A percentile compares a stretch with the other conserved stretches of the same genome.
phyloP scores from a whole-genome alignment of 1,140 invertebrate species.

The Pseudomyrmex gracilis region DNA sequence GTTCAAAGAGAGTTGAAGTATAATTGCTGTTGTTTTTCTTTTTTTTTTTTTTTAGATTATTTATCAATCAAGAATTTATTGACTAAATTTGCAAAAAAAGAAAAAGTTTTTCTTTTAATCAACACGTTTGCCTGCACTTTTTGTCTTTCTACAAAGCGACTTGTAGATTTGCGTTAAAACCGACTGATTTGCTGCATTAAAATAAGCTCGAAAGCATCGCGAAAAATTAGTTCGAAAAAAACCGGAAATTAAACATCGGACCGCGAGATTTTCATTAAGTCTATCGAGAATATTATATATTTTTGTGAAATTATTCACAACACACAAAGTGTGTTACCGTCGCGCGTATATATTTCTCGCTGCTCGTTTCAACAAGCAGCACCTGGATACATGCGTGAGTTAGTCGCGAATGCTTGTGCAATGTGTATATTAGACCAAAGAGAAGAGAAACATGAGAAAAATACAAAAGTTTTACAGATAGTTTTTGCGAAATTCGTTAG shows the following conservation, averaged over 20 bases:
- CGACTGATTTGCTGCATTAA: background rate
- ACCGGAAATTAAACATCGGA: constrained; percentile 45
- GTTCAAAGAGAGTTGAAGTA: background rate
- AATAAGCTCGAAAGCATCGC: constrained; percentile 17
- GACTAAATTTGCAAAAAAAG: background rate
- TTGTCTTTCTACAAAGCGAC: background rate
- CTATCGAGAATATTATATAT: constrained; percentile 19
- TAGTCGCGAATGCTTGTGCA: background rate
- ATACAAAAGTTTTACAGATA: background rate
- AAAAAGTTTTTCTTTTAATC: constrained; percentile 26
- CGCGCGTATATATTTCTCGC: background rate
- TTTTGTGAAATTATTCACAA: constrained; percentile 19
- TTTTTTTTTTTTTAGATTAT: background rate
- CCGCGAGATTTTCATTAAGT: constrained; percentile 15
- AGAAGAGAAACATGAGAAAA: background rate
- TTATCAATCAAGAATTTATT: background rate
- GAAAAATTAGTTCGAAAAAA: background rate
- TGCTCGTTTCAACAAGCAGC: background rate
- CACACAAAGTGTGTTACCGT: background rate
- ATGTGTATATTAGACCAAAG: too few relatives aligned
- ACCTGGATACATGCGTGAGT: background rate
- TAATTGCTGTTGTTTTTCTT: too few relatives aligned
- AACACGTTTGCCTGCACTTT: background rate
- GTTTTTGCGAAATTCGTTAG: background rate
- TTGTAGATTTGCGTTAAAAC: constrained; percentile 7